Evolutionary conservation across 2,113 vertebrate species (phyloP), one percentile per base, ranked within the genome.

Genomic region (Lampris incognitus): DNA sequence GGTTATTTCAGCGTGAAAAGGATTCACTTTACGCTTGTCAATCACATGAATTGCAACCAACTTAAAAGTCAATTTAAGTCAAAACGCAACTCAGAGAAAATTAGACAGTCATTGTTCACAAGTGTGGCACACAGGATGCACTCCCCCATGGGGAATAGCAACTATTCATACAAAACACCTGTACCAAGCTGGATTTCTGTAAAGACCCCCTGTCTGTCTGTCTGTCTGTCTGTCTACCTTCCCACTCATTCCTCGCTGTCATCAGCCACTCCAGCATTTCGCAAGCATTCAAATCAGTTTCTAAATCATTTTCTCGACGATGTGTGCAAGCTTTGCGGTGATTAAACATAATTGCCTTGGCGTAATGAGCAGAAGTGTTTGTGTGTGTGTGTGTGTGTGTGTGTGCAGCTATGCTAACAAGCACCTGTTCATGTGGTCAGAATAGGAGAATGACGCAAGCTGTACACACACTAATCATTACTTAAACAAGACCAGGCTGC

Each of bases 311-410:
- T 61, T 6, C 48, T 65, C 57, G 9, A 41, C 56, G 74, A 72
- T 78, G 62, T 66, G 65, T 72, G 78, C 56, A 69, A 75, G 68
- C 79, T 58, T 67, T 1, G 62, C 78, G 66, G 71, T 74, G 70
- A 87, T 81, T 88, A 66, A 66, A 79, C 57, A 76, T 87, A 84
- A 92, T 91, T 80, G 73, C 63, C 39, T 24, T 44, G 66, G 77
- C 68, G 76, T 37, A 74, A 58, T 62, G 77, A 88, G 74, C 41
- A 36, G 62, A 76, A 68, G 52, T 66, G 70, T 67, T 36, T 63
- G 60, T 2, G 10, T 9, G 39, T 59, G 71, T 1, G 13, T 49
- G 63, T 9, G 44, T 65, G 62, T 6, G 42, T 48, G 42, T 48
- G 44, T 24, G 65, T 11, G 65, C 54, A 37, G 58, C 42, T 64